These are phyloP conservation scores for Trematocara variabile DNA, from an alignment of 2,113 vertebrate species.

Conservation along the genomic window DNA sequence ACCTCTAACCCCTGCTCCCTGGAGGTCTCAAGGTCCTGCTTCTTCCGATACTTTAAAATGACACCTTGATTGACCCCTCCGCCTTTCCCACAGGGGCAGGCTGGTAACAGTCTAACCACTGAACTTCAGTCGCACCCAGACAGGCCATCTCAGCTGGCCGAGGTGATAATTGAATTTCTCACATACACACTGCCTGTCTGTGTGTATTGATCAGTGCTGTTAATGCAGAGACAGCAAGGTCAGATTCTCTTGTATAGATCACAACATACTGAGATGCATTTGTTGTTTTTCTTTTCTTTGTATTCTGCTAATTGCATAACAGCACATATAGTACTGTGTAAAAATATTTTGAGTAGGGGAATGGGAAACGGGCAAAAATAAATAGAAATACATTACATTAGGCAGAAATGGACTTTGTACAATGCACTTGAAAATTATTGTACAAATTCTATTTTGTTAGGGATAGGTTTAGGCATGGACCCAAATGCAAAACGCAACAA, in stretches of 20 bases:
- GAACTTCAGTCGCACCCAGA: slow-evolving; percentile 31
- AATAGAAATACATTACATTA: not conserved
- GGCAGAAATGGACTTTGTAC: not conserved
- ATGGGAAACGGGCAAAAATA: not conserved
- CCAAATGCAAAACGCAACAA: not conserved
- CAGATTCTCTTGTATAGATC: not conserved
- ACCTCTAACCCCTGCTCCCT: not conserved
- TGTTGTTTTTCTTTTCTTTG: not conserved
- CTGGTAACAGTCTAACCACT: slow-evolving; percentile 8
- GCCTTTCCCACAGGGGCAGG: not conserved
- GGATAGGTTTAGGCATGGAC: not conserved
- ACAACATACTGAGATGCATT: not conserved
- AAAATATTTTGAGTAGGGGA: not conserved
- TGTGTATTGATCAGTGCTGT: slow-evolving; percentile 27
- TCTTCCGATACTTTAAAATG: not conserved
- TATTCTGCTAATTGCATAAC: not conserved
- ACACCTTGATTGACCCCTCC: not conserved
- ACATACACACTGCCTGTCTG: not conserved
- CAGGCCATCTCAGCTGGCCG: not conserved
- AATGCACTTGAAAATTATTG: not conserved
- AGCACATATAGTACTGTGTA: not conserved
- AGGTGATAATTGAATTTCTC: slow-evolving; percentile 22
- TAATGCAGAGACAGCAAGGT: not conserved
- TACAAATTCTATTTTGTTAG: not conserved
- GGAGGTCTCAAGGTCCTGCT: not conserved